These are phyloP conservation scores for Aphyosemion australe DNA, from an alignment of 2,113 vertebrate genomes.

Conservation along the genomic window DNA sequence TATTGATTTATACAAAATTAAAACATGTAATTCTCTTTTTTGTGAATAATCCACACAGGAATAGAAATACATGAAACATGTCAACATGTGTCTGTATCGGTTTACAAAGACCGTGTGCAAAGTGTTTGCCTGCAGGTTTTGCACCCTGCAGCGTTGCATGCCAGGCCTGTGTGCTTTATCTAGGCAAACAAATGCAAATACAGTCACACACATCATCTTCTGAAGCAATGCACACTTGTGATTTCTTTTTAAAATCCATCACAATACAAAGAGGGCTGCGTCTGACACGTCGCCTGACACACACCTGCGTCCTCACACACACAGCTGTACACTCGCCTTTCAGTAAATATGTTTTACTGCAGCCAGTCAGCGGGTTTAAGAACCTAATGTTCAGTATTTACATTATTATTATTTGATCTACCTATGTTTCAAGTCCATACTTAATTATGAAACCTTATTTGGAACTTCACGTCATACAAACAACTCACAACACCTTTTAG, in stretches of 20 bases:
- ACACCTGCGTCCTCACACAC: slow-evolving; percentile 7
- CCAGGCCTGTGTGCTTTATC: slow-evolving; percentile 78
- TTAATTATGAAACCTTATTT: slow-evolving; percentile 70
- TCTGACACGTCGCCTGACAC: slow-evolving; percentile 49
- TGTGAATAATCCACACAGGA: slow-evolving; percentile 71
- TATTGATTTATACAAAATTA: slow-evolving; percentile 83
- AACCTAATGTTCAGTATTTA: slow-evolving; percentile 57
- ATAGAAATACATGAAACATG: slow-evolving; percentile 77
- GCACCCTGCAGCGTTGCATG: slow-evolving; percentile 76
- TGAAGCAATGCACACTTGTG: slow-evolving; percentile 43
- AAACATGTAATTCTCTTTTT: slow-evolving; percentile 76
- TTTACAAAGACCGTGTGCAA: slow-evolving; percentile 79
- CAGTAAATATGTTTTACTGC: slow-evolving; percentile 60
- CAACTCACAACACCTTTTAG: slow-evolving; percentile 68
- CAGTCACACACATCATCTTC: slow-evolving; percentile 49
- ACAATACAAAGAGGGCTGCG: slow-evolving; percentile 67
- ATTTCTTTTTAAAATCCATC: slow-evolving; percentile 49
- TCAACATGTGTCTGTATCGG: slow-evolving; percentile 64
- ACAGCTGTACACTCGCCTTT: slow-evolving; percentile 51
- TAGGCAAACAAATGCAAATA: slow-evolving; percentile 72
- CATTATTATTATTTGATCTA: slow-evolving; percentile 71
- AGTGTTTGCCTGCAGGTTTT: slow-evolving; percentile 74
- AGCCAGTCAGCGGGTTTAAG: slow-evolving; percentile 57
- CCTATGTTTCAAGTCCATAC: slow-evolving; percentile 56
- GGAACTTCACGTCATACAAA: slow-evolving; percentile 77